Evolutionary conservation across 1,140 invertebrate genomes (phyloP).

Genomic region (Aporrectodea caliginosa): DNA sequence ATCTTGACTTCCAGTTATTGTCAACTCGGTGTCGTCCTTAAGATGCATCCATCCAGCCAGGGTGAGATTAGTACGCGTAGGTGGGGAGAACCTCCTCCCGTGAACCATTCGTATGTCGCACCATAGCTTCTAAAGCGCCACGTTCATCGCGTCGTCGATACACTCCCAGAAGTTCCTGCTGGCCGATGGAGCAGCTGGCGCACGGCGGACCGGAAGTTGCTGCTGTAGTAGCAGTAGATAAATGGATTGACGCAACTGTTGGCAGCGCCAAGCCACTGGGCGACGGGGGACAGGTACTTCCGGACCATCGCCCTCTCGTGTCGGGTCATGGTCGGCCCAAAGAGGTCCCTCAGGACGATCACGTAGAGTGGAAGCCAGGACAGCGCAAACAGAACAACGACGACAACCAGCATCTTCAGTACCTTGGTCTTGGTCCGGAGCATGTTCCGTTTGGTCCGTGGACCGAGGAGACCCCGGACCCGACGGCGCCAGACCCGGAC

Average conservation of each 20-base stretch:
- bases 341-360: slow-evolving; percentile 38
- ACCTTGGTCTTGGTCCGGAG: slow-evolving; percentile 47
- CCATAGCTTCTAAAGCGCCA: too few relatives aligned
- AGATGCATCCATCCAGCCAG: too few relatives aligned
- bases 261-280: slow-evolving; percentile 89
- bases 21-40: too few relatives aligned
- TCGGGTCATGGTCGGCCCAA: slow-evolving; percentile 28
- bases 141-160: too few relatives aligned
- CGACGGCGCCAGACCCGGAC: slow-evolving; percentile 80
- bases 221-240: slow-evolving; percentile 92
- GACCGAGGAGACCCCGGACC: slow-evolving; percentile 66
- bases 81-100: too few relatives aligned
- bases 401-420: slow-evolving; percentile 89
- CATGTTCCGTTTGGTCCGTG: slow-evolving; percentile 43
- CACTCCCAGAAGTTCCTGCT: too few relatives aligned
- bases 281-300: slow-evolving; percentile 63
- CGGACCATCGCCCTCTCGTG: slow-evolving; percentile 15
- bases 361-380: slow-evolving; percentile 90
- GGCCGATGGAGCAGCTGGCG: too few relatives aligned
- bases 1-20: too few relatives aligned
- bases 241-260: slow-evolving; percentile 95
- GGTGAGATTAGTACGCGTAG: too few relatives aligned
- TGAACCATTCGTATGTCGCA: too few relatives aligned
- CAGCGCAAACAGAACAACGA: slow-evolving; percentile 87
- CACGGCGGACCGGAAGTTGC: slow-evolving; percentile 80